These are phyloP conservation scores for Parochlus steinenii DNA, from an alignment of 2,888 invertebrate species.

Conservation along the genomic window DNA sequence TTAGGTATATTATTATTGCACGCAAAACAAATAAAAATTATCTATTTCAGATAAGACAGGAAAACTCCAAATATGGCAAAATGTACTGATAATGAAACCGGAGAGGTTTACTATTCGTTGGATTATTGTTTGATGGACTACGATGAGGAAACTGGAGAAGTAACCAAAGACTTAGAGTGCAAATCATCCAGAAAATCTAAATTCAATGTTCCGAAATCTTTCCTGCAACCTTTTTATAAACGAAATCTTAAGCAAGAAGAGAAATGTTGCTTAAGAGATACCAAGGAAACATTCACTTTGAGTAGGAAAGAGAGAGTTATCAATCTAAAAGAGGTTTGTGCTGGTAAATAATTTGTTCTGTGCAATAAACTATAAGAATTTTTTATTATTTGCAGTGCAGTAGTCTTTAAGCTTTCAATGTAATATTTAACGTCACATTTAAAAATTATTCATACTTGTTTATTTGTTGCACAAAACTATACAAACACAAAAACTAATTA, in stretches of 20 bases:
- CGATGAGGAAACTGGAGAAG: constrained; percentile 29
- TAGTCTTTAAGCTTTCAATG: too few relatives aligned
- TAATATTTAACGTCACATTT: too few relatives aligned
- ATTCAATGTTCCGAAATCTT: constrained; percentile 26
- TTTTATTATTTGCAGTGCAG: not conserved
- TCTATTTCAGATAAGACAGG: too few relatives aligned
- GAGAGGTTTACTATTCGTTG: constrained; percentile 3
- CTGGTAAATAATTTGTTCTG: not conserved
- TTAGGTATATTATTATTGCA: too few relatives aligned
- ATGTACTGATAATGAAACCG: constrained; percentile 10
- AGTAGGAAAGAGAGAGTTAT: constrained; percentile 15
- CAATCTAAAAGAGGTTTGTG: constrained; percentile 16
- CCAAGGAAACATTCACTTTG: constrained; percentile 14
- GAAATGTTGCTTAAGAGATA: constrained; percentile 5
- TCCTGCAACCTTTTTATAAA: constrained; percentile 16
- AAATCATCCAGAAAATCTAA: constrained; percentile 25
- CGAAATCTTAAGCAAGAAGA: not conserved
- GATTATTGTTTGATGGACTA: constrained; percentile 16
- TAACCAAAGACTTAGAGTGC: too few relatives aligned
- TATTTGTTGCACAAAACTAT: constrained; percentile 9
- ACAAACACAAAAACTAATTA: constrained; percentile 1
- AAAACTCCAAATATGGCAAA: too few relatives aligned
- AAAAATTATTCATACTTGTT: not conserved
- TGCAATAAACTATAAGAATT: not conserved
- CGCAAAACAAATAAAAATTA: too few relatives aligned